phyloP scores from a whole-genome alignment of 2,888 invertebrate species.

The Hypolimnas misippus region DNA sequence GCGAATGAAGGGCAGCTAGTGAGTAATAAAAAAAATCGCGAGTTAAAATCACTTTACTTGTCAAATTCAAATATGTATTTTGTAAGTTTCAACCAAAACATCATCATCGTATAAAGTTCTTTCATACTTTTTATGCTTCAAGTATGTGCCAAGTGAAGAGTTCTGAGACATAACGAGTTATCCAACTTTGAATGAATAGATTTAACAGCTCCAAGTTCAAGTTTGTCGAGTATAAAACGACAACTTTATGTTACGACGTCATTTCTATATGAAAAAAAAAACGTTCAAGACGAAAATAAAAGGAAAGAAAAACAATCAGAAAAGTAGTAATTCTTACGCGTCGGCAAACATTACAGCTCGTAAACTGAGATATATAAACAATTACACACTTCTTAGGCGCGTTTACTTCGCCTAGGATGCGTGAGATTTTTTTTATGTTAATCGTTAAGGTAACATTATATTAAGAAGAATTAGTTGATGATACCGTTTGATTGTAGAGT shows the following conservation, averaged over 20 bases:
- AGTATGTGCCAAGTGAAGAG: conserved; percentile 9
- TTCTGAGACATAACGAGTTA: conserved; percentile 9
- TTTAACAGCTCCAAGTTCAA: conserved; percentile 12
- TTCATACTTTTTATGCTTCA: neutral
- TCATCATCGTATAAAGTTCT: neutral
- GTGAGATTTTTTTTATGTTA: conserved; percentile 29
- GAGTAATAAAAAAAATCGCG: neutral
- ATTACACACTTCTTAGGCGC: conserved; percentile 50
- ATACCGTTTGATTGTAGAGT: neutral
- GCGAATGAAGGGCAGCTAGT: too few species aligned
- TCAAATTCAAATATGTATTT: neutral
- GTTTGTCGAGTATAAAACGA: conserved; percentile 10
- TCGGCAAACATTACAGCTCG: conserved; percentile 48
- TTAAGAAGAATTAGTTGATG: neutral
- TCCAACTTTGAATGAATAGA: conserved; percentile 11
- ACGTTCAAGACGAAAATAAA: conserved; percentile 15
- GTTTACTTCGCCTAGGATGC: conserved; percentile 44
- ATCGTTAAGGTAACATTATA: neutral
- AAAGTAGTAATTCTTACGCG: conserved; percentile 40
- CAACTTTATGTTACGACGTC: neutral
- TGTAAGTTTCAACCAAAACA: conserved; percentile 1
- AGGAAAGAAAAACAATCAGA: conserved; percentile 30
- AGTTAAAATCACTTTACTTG: too few species aligned
- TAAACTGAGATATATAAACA: conserved; percentile 48
- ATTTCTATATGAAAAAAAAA: conserved; percentile 7